Percentiles rank a stretch among this genome's conserved stretches.
Conservation (phyloP, 2,113 vertebrate species). For the Leucosticte australis region DNA sequence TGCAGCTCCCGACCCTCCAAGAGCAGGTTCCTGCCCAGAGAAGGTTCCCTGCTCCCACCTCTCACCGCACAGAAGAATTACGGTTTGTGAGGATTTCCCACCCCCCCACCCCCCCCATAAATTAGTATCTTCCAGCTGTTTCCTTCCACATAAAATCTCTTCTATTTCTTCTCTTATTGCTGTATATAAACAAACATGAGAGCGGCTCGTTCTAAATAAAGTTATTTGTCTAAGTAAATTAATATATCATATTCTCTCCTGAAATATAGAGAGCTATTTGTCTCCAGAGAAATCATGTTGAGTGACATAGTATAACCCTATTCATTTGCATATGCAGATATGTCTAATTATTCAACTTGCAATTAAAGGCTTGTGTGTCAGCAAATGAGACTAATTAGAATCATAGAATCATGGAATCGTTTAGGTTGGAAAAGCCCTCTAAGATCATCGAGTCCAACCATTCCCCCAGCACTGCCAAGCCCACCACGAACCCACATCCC, state of each 20-base stretch:
- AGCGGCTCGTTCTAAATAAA: slow-evolving; percentile 58
- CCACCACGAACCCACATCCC: not conserved
- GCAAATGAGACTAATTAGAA: slow-evolving; percentile 82
- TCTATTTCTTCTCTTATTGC: slow-evolving; percentile 7
- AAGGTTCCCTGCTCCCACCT: not conserved
- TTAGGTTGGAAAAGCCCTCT: slow-evolving; percentile 18
- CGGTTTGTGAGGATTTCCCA: not conserved
- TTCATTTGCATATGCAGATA: slow-evolving; percentile 81
- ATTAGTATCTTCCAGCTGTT: slow-evolving; percentile 20
- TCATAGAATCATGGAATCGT: slow-evolving; percentile 15
- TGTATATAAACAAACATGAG: slow-evolving; percentile 59
- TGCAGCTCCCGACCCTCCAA: not conserved
- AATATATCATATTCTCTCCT: slow-evolving; percentile 66
- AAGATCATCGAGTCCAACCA: not conserved
- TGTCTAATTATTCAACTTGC: slow-evolving; percentile 74
- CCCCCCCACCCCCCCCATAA: not conserved
- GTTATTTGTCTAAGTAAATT: slow-evolving; percentile 66
- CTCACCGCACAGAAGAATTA: not conserved
- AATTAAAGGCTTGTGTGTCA: slow-evolving; percentile 80
- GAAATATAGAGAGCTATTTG: slow-evolving; percentile 67
- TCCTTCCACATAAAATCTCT: not conserved
- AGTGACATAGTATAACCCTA: slow-evolving; percentile 59
- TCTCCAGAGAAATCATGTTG: slow-evolving; percentile 71
- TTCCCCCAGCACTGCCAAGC: not conserved
- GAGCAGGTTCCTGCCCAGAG: not conserved